Evolutionary conservation across 2,113 vertebrate species (phyloP).

Genomic region (Malurus cyaneus): DNA sequence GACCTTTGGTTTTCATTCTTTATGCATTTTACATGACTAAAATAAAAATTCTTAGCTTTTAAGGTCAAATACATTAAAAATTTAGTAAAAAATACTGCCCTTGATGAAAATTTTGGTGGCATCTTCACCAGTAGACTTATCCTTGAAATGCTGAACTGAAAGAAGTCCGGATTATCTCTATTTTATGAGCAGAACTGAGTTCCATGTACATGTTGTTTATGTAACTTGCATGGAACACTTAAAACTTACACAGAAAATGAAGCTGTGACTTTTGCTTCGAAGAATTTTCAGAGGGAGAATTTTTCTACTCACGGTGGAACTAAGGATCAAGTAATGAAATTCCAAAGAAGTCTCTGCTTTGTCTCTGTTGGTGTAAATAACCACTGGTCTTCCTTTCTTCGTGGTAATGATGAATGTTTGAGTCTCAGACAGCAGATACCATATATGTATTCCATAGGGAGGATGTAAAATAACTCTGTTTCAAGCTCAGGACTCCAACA

Average conservation of each 20-base stretch:
- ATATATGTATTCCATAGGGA: not conserved
- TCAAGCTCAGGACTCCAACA: not conserved
- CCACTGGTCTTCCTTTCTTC: not conserved
- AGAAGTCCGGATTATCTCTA: not conserved
- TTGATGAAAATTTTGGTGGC: not conserved
- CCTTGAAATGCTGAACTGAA: not conserved
- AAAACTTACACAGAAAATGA: not conserved
- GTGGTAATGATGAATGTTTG: not conserved
- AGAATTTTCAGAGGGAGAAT: not conserved
- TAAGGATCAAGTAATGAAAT: not conserved
- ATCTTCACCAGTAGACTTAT: not conserved
- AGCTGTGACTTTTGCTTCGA: not conserved
- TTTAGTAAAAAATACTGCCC: not conserved
- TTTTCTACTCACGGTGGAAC: not conserved
- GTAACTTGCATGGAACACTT: not conserved
- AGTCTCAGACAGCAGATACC: not conserved
- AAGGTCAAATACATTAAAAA: not conserved
- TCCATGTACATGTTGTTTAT: not conserved
- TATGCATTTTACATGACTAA: not conserved
- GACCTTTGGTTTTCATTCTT: not conserved
- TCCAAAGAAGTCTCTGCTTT: not conserved
- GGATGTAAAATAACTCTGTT: not conserved
- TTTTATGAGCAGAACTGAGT: not conserved
- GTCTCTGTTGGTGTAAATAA: not conserved
- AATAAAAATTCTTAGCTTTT: not conserved